Evolutionary conservation across 2,797 vertebrate genomes (phyloP).

Genomic region (Muscicapa striata): DNA sequence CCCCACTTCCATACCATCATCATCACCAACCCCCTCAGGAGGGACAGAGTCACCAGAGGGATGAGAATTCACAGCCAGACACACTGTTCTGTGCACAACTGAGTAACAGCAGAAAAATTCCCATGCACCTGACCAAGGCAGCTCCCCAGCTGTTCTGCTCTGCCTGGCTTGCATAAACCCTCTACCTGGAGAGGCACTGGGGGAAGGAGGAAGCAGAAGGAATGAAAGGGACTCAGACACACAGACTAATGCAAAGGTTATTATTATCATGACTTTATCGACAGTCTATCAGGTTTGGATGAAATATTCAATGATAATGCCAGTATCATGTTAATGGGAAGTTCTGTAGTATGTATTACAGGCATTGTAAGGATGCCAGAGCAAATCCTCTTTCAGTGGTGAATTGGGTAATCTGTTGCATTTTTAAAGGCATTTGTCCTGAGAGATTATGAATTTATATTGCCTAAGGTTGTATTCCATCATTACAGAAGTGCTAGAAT

Average conservation of each 20-base stretch:
- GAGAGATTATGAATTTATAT: constrained; percentile 76
- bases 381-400: constrained; percentile 56
- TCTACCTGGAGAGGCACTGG: background rate
- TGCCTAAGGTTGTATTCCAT: constrained; percentile 77
- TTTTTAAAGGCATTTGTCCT: constrained; percentile 77
- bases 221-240: background rate
- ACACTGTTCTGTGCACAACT: rapidly evolving
- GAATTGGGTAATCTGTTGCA: constrained; percentile 68
- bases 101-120: background rate
- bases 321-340: constrained; percentile 8
- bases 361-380: constrained; percentile 43
- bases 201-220: background rate
- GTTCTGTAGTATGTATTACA: background rate
- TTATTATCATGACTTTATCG: constrained; percentile 31
- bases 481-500: constrained; percentile 76
- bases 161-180: background rate
- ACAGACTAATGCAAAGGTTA: background rate
- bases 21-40: background rate
- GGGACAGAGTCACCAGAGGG: background rate
- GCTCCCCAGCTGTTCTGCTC: background rate
- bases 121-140: background rate
- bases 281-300: constrained; percentile 16
- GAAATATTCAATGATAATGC: constrained; percentile 31
- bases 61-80: background rate
- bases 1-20: background rate